phyloP scores from a whole-genome alignment of 2,113 vertebrate genomes.

The Hucho hucho region DNA sequence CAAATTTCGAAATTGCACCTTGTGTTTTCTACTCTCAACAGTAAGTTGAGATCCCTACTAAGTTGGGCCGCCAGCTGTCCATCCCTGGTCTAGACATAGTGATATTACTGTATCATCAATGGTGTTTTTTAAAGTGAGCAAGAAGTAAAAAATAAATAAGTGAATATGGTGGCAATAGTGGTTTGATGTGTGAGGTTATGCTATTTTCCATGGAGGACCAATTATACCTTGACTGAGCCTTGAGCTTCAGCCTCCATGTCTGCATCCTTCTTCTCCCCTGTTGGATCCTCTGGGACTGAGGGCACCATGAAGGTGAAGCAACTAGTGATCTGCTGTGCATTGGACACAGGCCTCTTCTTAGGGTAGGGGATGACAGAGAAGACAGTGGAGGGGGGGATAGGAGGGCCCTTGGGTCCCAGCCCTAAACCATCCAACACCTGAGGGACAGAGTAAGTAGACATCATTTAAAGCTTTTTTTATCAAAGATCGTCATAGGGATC shows the following conservation, averaged over 20 bases:
- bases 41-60: too few species aligned
- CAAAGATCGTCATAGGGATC: neutral
- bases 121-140: neutral
- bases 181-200: neutral
- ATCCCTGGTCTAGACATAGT: too few species aligned
- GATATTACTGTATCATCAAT: neutral
- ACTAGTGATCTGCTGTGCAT: conserved; percentile 33
- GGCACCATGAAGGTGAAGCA: conserved; percentile 76
- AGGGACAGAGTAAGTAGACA: conserved; percentile 5
- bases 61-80: too few species aligned
- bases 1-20: too few species aligned
- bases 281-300: conserved; percentile 25
- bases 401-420: conserved; percentile 74
- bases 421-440: conserved; percentile 83
- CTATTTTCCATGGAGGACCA: neutral
- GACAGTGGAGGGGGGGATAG: conserved; percentile 68
- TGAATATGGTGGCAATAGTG: too few species aligned
- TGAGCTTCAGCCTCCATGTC: conserved; percentile 45
- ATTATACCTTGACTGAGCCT: conserved; percentile 61
- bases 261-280: conserved; percentile 62
- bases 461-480: neutral
- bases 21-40: too few species aligned
- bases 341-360: conserved; percentile 40
- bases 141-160: too few species aligned
- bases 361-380: conserved; percentile 83